Evolutionary conservation across 1,140 invertebrate species (phyloP), one percentile per base, ranked within the genome.

Genomic region (Zaprionus gabonicus): DNA sequence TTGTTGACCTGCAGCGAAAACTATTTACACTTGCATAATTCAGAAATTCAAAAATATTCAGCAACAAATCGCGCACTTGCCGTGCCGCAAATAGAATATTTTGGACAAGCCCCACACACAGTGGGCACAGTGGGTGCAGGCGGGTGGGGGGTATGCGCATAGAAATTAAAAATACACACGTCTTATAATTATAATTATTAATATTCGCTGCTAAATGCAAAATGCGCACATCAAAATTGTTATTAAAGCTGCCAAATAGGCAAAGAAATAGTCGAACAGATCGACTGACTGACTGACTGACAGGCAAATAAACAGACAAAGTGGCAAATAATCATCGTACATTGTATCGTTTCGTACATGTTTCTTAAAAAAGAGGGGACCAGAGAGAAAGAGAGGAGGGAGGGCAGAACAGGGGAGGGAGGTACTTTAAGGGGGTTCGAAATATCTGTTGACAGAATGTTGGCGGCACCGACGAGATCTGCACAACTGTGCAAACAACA

Each of bases 191-290:
- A 63, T 67, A 59, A 67, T 74, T 69, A 62, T 63, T 55, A 69
- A 69, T 74, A 34, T 49, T 55, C 66, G 71, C 31, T 66, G 63
- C 36, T 28, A 69, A 69, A 74, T 74, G 71, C 66, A 69, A 74
- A 74, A 74, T 74, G 66, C 65, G 66, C 71, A 74, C 71, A 74
- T 74, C 38, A 59, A 69, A 74, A 74, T 56, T 74, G 62, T 69
- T 69, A 46, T 62, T 59, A 34, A 57, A 56, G 51, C 71, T 69
- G 66, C 66, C 71, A 74, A 74, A 62, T 69, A 46, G 51, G 58
- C 17, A 63, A 69, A 62, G 31, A 60, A 53, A 55, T 25, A 20
- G 41, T 13, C 65, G 36, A 49, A 28, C 51, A 13, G 46, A 38
- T 13, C 12, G 41, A 53, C 17, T 38, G 56, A 63, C 36, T 17